Percentiles rank a stretch among this genome's conserved stretches.
Conservation (phyloP, 2,797 vertebrate species). For the Astyanax mexicanus region DNA sequence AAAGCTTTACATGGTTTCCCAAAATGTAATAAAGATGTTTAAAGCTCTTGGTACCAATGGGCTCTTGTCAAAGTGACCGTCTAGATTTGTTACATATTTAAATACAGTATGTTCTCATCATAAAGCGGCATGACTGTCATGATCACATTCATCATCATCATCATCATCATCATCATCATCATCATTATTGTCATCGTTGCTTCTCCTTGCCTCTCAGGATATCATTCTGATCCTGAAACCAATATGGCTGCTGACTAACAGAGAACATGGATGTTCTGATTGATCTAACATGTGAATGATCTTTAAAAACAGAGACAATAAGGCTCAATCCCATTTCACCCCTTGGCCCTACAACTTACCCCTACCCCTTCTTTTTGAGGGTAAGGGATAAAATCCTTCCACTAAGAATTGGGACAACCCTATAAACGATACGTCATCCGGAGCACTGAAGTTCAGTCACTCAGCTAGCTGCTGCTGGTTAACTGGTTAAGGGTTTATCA, state of each 20-base stretch:
- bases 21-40: background rate
- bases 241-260: conserved; percentile 28
- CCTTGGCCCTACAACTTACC: too few species aligned
- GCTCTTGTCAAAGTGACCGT: conserved; percentile 57
- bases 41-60: conserved; percentile 7
- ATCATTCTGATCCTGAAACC: background rate
- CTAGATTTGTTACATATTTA: conserved; percentile 22
- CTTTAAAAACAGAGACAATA: background rate
- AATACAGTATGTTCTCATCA: conserved; percentile 5
- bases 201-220: background rate
- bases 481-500: too few species aligned
- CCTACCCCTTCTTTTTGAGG: too few species aligned
- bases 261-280: conserved; percentile 26
- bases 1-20: background rate
- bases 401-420: too few species aligned
- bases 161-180: conserved; percentile 46
- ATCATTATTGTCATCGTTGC: conserved; percentile 16
- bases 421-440: too few species aligned
- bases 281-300: conserved; percentile 12
- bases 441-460: too few species aligned
- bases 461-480: too few species aligned
- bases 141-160: conserved; percentile 35
- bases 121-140: conserved; percentile 28
- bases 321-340: too few species aligned
- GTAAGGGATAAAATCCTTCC: too few species aligned